These are phyloP conservation scores for Euspilapteryx auroguttella DNA, from an alignment of 2,888 invertebrate species.

Conservation along the genomic window DNA sequence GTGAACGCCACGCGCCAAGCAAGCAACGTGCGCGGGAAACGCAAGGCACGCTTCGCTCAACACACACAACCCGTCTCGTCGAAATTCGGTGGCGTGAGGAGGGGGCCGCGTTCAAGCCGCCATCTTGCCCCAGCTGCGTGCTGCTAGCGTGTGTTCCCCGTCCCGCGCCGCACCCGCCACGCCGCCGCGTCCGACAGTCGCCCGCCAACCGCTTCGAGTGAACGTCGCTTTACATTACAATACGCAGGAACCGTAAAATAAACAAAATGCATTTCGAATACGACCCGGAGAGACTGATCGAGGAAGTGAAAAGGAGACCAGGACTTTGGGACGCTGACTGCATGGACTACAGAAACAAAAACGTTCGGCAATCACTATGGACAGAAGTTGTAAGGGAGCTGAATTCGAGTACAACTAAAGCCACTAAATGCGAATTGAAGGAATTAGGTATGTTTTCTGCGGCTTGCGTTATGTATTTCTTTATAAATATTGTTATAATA, in stretches of 20 bases:
- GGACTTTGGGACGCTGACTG: slow-evolving; percentile 44
- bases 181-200: slow-evolving; percentile 41
- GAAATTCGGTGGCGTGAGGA: no score
- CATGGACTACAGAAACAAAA: slow-evolving; percentile 29
- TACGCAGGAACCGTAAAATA: no score
- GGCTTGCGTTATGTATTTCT: no score
- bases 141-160: no score
- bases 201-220: slow-evolving; percentile 30
- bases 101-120: slow-evolving; percentile 14
- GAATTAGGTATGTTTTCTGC: slow-evolving; percentile 29
- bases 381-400: slow-evolving; percentile 35
- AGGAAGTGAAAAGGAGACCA: slow-evolving; percentile 39
- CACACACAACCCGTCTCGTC: not conserved
- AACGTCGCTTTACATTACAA: no score
- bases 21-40: no score
- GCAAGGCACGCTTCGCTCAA: no score
- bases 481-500: no score
- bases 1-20: no score
- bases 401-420: slow-evolving; percentile 25
- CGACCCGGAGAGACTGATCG: slow-evolving; percentile 40
- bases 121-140: slow-evolving; percentile 45
- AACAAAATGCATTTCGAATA: slow-evolving; percentile 54
- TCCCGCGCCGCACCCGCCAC: slow-evolving; percentile 10
- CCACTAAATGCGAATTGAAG: slow-evolving; percentile 40
- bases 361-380: slow-evolving; percentile 29